Percentiles rank a stretch among this genome's conserved stretches.
Evolutionary conservation across 2,797 vertebrate species (phyloP).

Genomic region (Rhynchotus rufescens): DNA sequence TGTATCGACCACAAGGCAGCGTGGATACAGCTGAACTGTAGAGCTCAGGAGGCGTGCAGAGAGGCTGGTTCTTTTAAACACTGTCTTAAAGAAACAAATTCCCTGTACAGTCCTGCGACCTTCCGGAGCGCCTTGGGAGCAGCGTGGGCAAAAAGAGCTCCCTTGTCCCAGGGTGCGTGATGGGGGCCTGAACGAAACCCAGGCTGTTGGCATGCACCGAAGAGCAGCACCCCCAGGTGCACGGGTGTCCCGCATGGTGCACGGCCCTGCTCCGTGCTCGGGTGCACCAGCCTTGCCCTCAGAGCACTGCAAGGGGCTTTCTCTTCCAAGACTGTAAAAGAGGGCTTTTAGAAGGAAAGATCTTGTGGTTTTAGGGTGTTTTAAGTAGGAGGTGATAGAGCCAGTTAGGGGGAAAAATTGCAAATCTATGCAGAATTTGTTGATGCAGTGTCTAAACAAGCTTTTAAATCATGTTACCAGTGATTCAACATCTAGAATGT

Average conservation of each 20-base stretch:
- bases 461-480: background rate
- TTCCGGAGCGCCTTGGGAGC: slow-evolving; percentile 6
- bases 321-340: background rate
- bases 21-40: background rate
- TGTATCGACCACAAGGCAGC: background rate
- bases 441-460: background rate
- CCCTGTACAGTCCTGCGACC: slow-evolving; percentile 16
- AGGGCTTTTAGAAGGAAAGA: background rate
- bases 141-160: slow-evolving; percentile 27
- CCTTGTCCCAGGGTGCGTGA: slow-evolving; percentile 6
- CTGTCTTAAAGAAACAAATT: background rate
- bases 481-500: background rate
- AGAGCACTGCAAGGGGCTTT: background rate
- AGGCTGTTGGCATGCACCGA: slow-evolving; percentile 59
- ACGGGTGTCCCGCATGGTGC: background rate
- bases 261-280: background rate
- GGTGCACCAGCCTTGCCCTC: background rate
- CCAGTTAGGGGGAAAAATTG: background rate
- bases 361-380: background rate
- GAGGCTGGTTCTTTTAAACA: background rate
- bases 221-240: background rate
- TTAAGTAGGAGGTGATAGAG: background rate
- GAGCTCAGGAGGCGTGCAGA: background rate
- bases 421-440: background rate
- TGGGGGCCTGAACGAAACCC: slow-evolving; percentile 28